These are phyloP conservation scores for Pipra filicauda DNA, from an alignment of 2,113 vertebrate genomes.

Conservation along the genomic window DNA sequence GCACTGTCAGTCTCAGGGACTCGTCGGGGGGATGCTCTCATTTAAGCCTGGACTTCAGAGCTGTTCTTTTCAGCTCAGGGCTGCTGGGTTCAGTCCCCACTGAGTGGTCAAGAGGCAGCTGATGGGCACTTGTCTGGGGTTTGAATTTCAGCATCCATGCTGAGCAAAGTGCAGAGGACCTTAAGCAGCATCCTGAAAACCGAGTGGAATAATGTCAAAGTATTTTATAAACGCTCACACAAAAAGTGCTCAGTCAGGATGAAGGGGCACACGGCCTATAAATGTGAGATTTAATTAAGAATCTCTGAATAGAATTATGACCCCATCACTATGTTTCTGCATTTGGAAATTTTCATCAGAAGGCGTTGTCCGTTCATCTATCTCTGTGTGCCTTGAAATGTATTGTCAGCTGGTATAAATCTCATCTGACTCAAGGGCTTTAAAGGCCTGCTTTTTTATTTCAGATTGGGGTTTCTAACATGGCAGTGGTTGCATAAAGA, in stretches of 20 bases:
- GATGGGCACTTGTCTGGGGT: neutral
- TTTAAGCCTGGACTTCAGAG: neutral
- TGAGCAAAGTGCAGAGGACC: neutral
- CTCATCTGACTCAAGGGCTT: neutral
- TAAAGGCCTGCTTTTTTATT: neutral
- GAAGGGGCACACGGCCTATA: neutral
- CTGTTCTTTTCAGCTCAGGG: neutral
- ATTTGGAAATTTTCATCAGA: neutral
- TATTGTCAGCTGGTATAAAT: neutral
- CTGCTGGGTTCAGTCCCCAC: neutral
- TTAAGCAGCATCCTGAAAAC: neutral
- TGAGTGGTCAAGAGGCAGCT: neutral
- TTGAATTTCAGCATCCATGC: neutral
- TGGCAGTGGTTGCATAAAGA: neutral
- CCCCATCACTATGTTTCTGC: neutral
- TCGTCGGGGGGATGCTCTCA: accelerated
- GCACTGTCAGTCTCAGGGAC: neutral
- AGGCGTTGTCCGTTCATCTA: neutral
- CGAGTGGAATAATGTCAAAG: neutral
- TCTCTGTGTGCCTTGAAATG: neutral
- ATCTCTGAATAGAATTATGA: neutral
- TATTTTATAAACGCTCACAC: neutral
- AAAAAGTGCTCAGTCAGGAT: neutral
- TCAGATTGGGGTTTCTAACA: neutral
- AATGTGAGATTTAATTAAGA: neutral